phyloP scores from a whole-genome alignment of 2,113 vertebrate genomes.

The Propithecus coquereli region DNA sequence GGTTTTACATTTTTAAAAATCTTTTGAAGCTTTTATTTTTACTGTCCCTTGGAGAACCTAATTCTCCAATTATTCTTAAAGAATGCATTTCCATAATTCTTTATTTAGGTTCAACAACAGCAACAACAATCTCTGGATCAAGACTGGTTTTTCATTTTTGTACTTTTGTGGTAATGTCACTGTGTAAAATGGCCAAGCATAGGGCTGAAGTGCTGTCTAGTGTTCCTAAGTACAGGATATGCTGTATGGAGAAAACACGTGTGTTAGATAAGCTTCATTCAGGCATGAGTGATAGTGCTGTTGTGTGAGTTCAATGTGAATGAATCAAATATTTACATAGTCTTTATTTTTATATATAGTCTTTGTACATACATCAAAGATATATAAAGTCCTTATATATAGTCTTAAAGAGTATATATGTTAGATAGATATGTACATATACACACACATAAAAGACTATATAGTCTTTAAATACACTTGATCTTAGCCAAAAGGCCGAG shows the following conservation, averaged over 20 bases:
- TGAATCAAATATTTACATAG: not conserved
- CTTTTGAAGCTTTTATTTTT: conserved; percentile 21
- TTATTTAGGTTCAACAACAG: not conserved
- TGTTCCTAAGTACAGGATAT: not conserved
- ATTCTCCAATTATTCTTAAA: not conserved
- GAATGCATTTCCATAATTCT: not conserved
- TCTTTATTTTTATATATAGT: not conserved
- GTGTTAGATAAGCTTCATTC: not conserved
- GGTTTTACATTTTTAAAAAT: not conserved
- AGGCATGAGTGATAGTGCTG: not conserved
- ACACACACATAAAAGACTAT: not conserved
- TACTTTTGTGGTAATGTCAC: not conserved
- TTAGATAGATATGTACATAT: not conserved
- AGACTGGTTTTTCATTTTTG: not conserved
- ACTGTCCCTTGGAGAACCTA: not conserved
- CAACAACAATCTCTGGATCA: not conserved
- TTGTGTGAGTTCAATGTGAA: not conserved
- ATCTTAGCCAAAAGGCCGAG: too few species aligned
- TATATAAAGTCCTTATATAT: not conserved
- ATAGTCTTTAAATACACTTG: not conserved
- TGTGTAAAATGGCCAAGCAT: not conserved
- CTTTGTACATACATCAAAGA: not conserved
- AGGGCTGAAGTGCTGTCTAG: not conserved
- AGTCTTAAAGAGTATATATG: not conserved
- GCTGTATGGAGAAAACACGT: not conserved